Evolutionary conservation across 2,113 vertebrate genomes (phyloP), one percentile per base, ranked within the genome.

Genomic region (Podarcis muralis): DNA sequence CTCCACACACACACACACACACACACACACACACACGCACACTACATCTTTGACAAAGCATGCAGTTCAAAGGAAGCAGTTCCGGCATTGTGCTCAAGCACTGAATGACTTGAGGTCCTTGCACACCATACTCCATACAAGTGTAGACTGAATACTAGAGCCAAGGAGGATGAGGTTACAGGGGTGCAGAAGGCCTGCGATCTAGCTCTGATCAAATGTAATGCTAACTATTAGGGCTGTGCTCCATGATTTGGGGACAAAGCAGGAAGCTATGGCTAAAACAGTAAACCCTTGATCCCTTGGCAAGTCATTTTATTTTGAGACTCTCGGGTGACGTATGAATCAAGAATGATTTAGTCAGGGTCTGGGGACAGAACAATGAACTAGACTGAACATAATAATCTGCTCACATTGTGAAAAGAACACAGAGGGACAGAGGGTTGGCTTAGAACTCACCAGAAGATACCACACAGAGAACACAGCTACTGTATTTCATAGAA

Each of bases 341-440:
- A 94, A 92, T 90, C 92, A 81, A 87, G 87, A 93, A 85, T 53
- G 82, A 90, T 90, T 89, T 77, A 57, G n/a, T 92, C 84, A 81
- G 90, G 91, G 75, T 84, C 6, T 59, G 87, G 81, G 80, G 79
- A 68, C 90, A 91, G 88, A 22, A 78, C 83, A 1, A 2, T 85
- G 86, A 71, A 27, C 48, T 89, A 91, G 90, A 93, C 92, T 87
- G 90, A 91, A 91, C 89, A 68, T 76, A 88, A 88, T 66, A 43
- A 83, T 83, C 27, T 83, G 57, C 48, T 88, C 66, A 40, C 40
- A 88, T 83, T 66, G 48, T 75, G 72, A 76, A 83, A 88, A 57
- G 8, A 75, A 20, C 35, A 35, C 40, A 48, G 32, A 77, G 75
- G 20, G 35, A 35, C 40, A 48, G 32, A 77, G 75, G 20, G 35